Conservation (phyloP, 1,140 invertebrate genomes). For the Anoplolepis gracilipes region DNA sequence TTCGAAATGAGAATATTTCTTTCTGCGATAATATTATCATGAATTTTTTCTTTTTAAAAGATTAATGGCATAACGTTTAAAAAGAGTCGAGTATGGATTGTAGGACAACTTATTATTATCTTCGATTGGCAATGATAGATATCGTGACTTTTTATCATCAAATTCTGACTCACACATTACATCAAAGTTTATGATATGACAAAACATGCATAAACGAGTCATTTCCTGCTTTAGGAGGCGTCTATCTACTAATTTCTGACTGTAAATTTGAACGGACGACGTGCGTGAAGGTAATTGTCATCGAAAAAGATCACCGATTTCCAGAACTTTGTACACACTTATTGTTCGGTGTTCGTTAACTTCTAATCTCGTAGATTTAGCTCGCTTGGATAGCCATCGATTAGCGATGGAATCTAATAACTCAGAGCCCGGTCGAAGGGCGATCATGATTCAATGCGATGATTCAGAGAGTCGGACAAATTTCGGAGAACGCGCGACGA, state of each 20-base stretch:
- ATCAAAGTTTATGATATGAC: neutral
- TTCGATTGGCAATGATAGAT: neutral
- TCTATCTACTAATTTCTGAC: slow-evolving; percentile 8
- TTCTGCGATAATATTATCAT: neutral
- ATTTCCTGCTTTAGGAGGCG: neutral
- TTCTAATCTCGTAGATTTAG: slow-evolving; percentile 28
- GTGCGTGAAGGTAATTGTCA: neutral
- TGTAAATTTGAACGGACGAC: neutral
- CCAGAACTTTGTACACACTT: slow-evolving; percentile 27
- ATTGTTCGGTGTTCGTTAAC: slow-evolving; percentile 23
- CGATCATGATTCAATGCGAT: slow-evolving; percentile 42
- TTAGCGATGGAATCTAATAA: slow-evolving; percentile 28
- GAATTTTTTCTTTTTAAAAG: neutral
- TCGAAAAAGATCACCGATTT: neutral
- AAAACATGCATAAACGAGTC: neutral
- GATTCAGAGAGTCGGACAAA: slow-evolving; percentile 42
- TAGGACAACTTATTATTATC: neutral
- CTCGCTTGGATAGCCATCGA: neutral
- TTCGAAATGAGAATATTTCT: neutral
- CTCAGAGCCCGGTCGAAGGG: neutral
- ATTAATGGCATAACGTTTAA: neutral
- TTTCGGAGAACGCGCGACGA: slow-evolving; percentile 43
- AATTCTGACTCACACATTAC: neutral
- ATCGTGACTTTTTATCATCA: neutral
- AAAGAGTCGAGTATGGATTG: neutral